Conservation (phyloP, 2,888 invertebrate genomes). For the Falcaria lacertinaria region DNA sequence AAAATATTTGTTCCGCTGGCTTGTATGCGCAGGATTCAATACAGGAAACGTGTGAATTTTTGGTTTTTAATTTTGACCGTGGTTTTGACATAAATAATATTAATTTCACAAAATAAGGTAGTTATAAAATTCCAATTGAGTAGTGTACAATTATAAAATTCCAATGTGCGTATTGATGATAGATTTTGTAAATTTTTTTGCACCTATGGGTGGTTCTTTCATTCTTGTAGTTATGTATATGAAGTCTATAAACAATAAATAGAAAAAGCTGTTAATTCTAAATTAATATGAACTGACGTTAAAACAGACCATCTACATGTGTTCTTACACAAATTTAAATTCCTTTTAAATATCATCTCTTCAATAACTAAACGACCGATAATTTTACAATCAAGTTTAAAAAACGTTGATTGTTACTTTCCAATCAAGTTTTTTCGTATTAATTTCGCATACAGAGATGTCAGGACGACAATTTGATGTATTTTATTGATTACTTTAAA, state of each 20-base stretch:
- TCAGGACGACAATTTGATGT: neutral
- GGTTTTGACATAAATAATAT: too few species aligned
- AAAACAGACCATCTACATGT: neutral
- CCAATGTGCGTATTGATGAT: too few species aligned
- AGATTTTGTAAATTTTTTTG: too few species aligned
- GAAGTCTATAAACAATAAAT: neutral
- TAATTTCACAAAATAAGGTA: too few species aligned
- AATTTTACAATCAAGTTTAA: neutral
- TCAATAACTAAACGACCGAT: neutral
- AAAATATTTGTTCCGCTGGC: neutral
- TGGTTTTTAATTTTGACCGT: too few species aligned
- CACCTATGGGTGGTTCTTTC: too few species aligned
- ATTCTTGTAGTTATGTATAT: too few species aligned
- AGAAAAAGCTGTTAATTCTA: neutral
- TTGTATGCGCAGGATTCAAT: neutral
- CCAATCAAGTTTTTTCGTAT: neutral
- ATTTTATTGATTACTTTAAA: neutral
- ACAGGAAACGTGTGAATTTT: too few species aligned
- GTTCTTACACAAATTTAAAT: neutral
- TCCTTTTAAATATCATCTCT: neutral
- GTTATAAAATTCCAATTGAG: too few species aligned
- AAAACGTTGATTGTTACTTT: neutral
- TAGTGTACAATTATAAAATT: too few species aligned
- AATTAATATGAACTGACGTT: neutral
- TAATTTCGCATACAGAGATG: neutral